These are phyloP conservation scores for Mionectes macconnelli DNA, from an alignment of 2,113 vertebrate species.

Conservation along the genomic window DNA sequence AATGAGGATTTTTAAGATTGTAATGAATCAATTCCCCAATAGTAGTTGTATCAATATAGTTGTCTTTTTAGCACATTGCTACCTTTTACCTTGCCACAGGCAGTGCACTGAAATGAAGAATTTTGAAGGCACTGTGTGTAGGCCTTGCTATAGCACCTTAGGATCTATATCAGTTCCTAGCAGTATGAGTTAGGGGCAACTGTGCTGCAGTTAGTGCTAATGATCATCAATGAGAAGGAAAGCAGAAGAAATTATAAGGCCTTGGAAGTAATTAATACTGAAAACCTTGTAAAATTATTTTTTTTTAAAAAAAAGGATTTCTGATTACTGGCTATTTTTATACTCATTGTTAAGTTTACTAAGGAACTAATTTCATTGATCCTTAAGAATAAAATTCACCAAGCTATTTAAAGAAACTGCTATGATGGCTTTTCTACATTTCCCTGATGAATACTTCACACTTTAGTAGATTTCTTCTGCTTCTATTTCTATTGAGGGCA, in stretches of 20 bases:
- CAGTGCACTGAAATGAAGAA: not conserved
- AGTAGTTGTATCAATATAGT: not conserved
- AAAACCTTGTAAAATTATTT: not conserved
- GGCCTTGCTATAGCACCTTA: not conserved
- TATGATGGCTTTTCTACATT: conserved; percentile 50
- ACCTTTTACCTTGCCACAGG: not conserved
- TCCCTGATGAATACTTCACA: conserved; percentile 47
- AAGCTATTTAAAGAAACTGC: conserved; percentile 57
- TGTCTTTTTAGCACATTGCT: not conserved
- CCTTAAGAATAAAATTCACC: conserved; percentile 52
- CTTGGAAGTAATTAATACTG: not conserved
- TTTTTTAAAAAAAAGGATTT: not conserved
- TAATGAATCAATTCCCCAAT: not conserved
- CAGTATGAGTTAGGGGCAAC: not conserved
- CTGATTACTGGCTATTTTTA: conserved; percentile 24
- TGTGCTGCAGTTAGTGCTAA: not conserved
- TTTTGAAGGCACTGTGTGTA: not conserved
- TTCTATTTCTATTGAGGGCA: conserved; percentile 20
- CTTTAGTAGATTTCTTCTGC: not conserved
- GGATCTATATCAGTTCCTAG: not conserved
- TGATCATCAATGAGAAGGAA: not conserved
- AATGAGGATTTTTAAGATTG: not conserved
- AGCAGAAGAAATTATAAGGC: not conserved
- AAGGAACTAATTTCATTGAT: conserved; percentile 43
- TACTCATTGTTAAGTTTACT: conserved; percentile 15